Evolutionary conservation across 92 coral and sea anemone species (phyloP).

Genomic region (Hydrozoanthus gracilis): DNA sequence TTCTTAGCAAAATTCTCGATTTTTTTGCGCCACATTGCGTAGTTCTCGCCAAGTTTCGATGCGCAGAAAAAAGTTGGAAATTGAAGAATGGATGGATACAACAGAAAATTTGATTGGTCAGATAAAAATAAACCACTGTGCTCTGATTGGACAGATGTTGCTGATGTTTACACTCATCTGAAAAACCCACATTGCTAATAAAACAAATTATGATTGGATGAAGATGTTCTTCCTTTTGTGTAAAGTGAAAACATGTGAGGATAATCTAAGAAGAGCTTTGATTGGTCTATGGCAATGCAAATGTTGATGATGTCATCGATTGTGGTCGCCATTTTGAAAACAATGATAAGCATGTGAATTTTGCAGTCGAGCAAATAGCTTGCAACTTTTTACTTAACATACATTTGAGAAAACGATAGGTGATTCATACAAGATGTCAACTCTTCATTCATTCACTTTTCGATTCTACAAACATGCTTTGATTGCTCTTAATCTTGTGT

Average conservation of each 20-base stretch:
- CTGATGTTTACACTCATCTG: conserved; percentile 40
- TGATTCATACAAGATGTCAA: conserved; percentile 7
- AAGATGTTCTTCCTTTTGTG: not conserved
- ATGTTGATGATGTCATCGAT: conserved; percentile 56
- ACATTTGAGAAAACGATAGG: not conserved
- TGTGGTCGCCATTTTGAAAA: conserved; percentile 64
- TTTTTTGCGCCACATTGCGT: conserved; percentile 50
- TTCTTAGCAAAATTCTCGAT: not conserved
- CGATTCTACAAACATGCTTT: conserved; percentile 80
- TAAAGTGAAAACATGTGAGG: not conserved
- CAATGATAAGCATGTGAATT: conserved; percentile 30
- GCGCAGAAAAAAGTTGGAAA: conserved; percentile 29
- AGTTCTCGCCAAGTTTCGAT: conserved; percentile 31
- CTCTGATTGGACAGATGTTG: conserved; percentile 41
- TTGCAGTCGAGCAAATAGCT: conserved; percentile 19
- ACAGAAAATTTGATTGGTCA: conserved; percentile 21
- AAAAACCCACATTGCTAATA: conserved; percentile 22
- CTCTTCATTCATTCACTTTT: conserved; percentile 70
- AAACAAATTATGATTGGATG: conserved; percentile 59
- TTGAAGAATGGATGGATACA: not conserved
- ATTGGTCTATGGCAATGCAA: conserved; percentile 53
- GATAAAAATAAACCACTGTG: not conserved
- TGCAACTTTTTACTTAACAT: not conserved
- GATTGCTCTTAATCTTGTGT: conserved; percentile 85
- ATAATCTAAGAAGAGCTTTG: conserved; percentile 37